Conservation (phyloP, 2,888 invertebrate species). For the Periphyllus acericola region DNA sequence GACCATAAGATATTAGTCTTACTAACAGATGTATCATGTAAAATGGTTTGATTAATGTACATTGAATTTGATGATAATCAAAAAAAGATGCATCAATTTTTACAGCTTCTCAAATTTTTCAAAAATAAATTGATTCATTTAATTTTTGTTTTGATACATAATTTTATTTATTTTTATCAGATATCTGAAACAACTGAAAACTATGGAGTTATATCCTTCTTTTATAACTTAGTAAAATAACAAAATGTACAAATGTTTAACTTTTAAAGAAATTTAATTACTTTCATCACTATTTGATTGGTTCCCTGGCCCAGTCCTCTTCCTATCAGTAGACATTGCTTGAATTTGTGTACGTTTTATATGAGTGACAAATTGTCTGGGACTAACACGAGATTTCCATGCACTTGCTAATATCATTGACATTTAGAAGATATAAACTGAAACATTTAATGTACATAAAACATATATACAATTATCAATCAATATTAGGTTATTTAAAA, state of each 20-base stretch:
- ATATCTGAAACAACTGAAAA: no score
- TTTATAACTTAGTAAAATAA: no score
- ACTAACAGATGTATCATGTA: no score
- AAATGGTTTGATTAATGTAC: no score
- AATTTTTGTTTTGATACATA: no score
- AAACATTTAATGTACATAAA: neutral
- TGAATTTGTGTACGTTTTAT: neutral
- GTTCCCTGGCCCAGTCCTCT: slow-evolving; percentile 12
- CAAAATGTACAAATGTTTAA: neutral
- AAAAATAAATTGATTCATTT: no score
- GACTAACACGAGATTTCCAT: slow-evolving; percentile 26
- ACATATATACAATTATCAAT: neutral
- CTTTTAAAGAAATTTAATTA: neutral
- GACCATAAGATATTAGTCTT: no score
- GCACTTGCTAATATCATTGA: slow-evolving; percentile 44
- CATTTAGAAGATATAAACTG: slow-evolving; percentile 44
- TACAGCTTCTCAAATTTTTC: no score
- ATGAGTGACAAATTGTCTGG: neutral
- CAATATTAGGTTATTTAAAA: neutral
- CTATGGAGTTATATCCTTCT: no score
- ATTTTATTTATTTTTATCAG: no score
- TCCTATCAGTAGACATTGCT: slow-evolving; percentile 42
- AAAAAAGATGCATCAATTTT: no score
- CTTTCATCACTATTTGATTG: slow-evolving; percentile 19
- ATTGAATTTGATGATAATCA: no score